A percentile compares a stretch with the other conserved stretches of the same genome.
phyloP scores from a whole-genome alignment of 1,140 invertebrate species.

The Thrips palmi region DNA sequence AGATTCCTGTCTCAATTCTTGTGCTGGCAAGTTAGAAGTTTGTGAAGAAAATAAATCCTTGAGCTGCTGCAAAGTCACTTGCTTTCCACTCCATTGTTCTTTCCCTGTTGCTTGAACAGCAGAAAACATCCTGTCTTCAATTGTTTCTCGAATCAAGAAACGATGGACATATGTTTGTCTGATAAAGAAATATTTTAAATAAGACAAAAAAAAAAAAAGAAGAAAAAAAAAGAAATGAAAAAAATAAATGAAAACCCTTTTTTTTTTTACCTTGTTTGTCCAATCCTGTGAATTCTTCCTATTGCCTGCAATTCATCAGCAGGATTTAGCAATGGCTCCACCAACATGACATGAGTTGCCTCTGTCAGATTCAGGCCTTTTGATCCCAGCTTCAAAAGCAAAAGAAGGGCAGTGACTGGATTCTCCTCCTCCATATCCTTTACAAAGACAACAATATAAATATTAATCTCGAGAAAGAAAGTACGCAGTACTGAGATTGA shows the following conservation, averaged over 20 bases:
- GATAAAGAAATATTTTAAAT: slow-evolving; percentile 1
- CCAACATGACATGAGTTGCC: slow-evolving; percentile 57
- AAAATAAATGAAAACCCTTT: not conserved
- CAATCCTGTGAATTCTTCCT: slow-evolving; percentile 58
- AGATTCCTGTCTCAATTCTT: no score
- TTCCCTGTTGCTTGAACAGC: slow-evolving; percentile 11
- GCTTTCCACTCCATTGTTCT: slow-evolving; percentile 13
- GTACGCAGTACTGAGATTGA: not conserved
- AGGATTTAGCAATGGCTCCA: slow-evolving; percentile 56
- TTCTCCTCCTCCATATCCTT: slow-evolving; percentile 18
- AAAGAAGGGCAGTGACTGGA: slow-evolving; percentile 42
- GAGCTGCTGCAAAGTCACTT: slow-evolving; percentile 14
- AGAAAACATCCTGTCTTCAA: slow-evolving; percentile 42
- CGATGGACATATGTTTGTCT: slow-evolving; percentile 42
- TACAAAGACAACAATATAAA: not conserved
- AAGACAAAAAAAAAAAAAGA: not conserved
- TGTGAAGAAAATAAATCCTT: slow-evolving; percentile 14
- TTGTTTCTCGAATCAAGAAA: slow-evolving; percentile 45
- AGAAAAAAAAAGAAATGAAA: not conserved
- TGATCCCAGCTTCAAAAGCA: slow-evolving; percentile 44
- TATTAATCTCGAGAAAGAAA: not conserved
- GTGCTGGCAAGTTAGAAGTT: no score
- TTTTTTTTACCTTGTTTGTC: slow-evolving; percentile 41
- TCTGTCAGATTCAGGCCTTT: slow-evolving; percentile 67
- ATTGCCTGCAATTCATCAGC: slow-evolving; percentile 60